Base-by-base conservation (phyloP, 2,888 invertebrate species). In the Euplexia lucipara region DNA sequence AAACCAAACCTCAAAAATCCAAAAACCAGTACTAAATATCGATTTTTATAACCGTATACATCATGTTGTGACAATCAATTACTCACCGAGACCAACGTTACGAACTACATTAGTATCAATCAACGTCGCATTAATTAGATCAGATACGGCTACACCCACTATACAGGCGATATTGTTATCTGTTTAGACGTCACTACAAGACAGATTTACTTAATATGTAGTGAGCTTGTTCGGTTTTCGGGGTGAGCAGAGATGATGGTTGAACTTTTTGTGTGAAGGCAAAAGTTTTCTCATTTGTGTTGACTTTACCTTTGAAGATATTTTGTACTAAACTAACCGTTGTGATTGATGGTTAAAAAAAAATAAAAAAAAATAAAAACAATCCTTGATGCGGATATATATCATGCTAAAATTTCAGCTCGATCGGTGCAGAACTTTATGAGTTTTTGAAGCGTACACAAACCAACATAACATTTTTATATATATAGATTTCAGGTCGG, bases 41-140 rank as follows among this genome's bases (percentile, higher is more conserved):
- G 73, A 81, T 73, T 75, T 85, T 83, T 87, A 83, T 85, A 75
- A 77, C 78, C 79, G 79, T 84, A 88, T 90, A 88, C 85, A 89
- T 89, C 87, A 86, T 92, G 91, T 93, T 92, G 92, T 93, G 92
- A 92, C 93, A 93, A 93, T 91, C 92, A 93, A 93, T 93, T 92
- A 94, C 89, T 92, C 92, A 90, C 86, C 70, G 82, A 73, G 82
- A 86, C 86, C 88, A 89, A 88, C 90, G 88, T 88, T 84, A 84
- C 88, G 68, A 87, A 88, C 87, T 89, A 91, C 93, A 94, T 95
- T 94, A 94, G 92, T 91, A 94, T 95, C 94, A 91, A 94, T 95
- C 95, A 95, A 92, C 87, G 95, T 95, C 93, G 88, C 81, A 92
- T 93, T 94, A 94, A 94, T 94, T 94, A 93, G 93, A 95, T 92